Base-by-base conservation (phyloP, 92 coral and sea anemone species). In the Actinernus sp. region DNA sequence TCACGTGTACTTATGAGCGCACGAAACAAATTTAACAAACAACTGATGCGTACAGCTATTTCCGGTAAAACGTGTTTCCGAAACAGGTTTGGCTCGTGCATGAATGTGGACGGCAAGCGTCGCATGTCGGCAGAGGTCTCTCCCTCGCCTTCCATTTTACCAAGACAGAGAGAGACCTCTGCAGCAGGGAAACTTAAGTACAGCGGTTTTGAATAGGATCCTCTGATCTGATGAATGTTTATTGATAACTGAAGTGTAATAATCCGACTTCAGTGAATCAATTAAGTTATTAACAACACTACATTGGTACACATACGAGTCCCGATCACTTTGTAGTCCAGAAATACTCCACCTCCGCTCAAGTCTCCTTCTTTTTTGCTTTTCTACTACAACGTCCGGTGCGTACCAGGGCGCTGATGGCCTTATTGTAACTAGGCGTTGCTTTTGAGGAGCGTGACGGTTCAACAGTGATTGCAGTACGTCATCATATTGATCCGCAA, bases 371-470 rank as follows among this genome's bases (percentile, higher is more conserved):
- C 82, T 17, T 55, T 74, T 74, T 11, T 22, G 59, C 37, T 63
- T 63, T 49, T 63, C 82, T 3, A 28, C 51, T 34, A 44, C 54
- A 21, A 73, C 71, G 10, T 62, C 63, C 9, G n/a, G 48, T 7
- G 68, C 36, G 33, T 63, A 74, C 82, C 82, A 63, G 0, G 82
- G 82, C 4, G 74, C 82, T 3, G 65, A 32, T 36, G 75, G 83
- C 26, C 74, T 29, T 6, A 65, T 58, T 4, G 63, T 64, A 11
- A 76, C 67, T 18, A 49, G 20, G 21, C 75, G 59, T 24, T 67
- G 54, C 55, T 40, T 65, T 17, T 37, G 31, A 27, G 61, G 74
- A 13, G 83, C 83, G 32, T 76, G 83, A 14, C 33, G n/a, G 49
- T 76, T 59, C 37, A 76, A 17, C 46, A 77, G 2, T 10, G 76